Evolutionary conservation across 2,888 invertebrate species (phyloP), one percentile per base, ranked within the genome.

Genomic region (Elysia crispata): DNA sequence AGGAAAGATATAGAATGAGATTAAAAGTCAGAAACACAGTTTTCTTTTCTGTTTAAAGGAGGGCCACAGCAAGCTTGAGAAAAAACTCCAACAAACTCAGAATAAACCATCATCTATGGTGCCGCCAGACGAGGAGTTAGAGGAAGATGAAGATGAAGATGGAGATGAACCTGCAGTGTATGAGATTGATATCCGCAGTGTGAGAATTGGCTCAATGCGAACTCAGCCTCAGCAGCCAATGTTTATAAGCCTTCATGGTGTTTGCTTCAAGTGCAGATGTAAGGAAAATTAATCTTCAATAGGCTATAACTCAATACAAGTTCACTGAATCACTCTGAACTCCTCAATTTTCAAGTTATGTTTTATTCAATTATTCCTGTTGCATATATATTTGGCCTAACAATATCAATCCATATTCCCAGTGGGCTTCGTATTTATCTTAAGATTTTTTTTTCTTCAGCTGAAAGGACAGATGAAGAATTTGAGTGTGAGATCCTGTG

Each of bases 161-260:
- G 64, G 66, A 25, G 79, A 81, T 49, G 77, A 79, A 20, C 77
- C 79, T 11, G 62, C 81, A 8, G 78, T 57, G 31, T 76, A 84
- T 33, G 66, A 83, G 18, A 89, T 96, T 18, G 92, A 93, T 25
- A 97, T 97, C 91, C 94, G 96, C 85, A 95, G 96, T 28, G 95
- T 97, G 79, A 94, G 97, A 84, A 95, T 97, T 90, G 97, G 97
- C 60, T 96, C 96, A 23, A 96, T 96, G 91, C 95, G 95, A 89
- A 94, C 95, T 85, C 54, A 67, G 41, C 77, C 77, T 18, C 62
- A 76, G 25, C 76, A 74, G 18, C 75, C 77, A 15, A 50, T 80
- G 31, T 67, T 80, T 33, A 80, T 80, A 50, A 80, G 72, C 41
- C 3, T 80, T 66, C 54, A 72, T 8, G 80, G 80, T 41, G 66